Evolutionary conservation across 2,797 vertebrate genomes (phyloP), one percentile per base, ranked within the genome.

Genomic region (Amphiprion clarkii): DNA sequence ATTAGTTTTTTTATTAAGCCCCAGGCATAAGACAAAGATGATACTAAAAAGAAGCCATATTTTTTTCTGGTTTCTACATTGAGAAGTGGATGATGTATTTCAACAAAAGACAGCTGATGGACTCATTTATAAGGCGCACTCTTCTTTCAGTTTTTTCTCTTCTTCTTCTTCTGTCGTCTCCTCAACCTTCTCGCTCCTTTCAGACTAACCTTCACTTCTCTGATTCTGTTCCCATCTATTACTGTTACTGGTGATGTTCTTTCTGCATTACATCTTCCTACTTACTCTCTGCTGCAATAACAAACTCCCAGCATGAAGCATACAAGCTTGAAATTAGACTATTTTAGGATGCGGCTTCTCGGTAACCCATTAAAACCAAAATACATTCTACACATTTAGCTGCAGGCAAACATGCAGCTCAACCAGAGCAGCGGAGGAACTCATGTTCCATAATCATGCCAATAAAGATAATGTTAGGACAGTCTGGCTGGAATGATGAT

Each of bases 1-100:
- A 53, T 79, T 68, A 63, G 58, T 64, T 68, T 23, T 33, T 68
- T 68, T 69, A 79, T 69, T 64, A 58, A 69, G 71, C 65, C 65
- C 17, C 2, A 3, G 29, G 39, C 3, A 25, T 19, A 59, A 69
- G 65, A 17, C 39, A 40, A 40, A 59, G 59, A 69, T 63, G 63
- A 67, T 25, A 54, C 49, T 49, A 55, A 57, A 61, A 53, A 61
- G 14, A 31, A 11, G 10, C 7, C 19, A n/a, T 65, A 36, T 64
- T 31, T 48, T 46, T 54, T 59, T 54, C 40, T 71, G n/a, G 25
- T 40, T 25, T 67, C 40, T 31, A 25, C 27, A 51, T 13, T n/a
- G 5, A 48, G 48, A 53, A 29, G 51, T 7, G 9, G 63, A 52
- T 6, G 48, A 33, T 23, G n/a, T 55, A 16, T 23, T 65, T 51